Conservation (phyloP, 2,888 invertebrate genomes). For the Nemotelus nigrinus region DNA sequence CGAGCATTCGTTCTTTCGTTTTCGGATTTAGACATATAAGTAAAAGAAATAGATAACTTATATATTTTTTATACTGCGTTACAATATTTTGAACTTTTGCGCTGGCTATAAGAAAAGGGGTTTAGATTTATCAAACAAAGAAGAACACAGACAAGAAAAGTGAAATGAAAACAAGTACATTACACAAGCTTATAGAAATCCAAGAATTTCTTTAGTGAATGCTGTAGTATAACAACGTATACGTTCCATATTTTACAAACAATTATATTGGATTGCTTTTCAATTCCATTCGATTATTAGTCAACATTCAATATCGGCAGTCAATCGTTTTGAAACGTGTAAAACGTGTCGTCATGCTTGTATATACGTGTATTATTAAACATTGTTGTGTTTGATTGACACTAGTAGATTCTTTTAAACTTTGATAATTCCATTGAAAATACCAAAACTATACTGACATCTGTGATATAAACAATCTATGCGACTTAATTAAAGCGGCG, state of each 20-base stretch:
- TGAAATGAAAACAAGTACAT: constrained; percentile 14
- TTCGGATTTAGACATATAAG: constrained; percentile 4
- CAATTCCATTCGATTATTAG: not conserved
- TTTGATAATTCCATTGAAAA: constrained; percentile 39
- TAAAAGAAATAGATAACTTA: constrained; percentile 18
- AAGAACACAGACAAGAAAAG: not conserved
- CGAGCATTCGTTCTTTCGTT: not conserved
- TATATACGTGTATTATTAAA: constrained; percentile 30
- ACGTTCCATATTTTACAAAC: constrained; percentile 34
- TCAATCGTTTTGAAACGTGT: not conserved
- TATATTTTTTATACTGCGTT: constrained; percentile 35
- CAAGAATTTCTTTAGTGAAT: constrained; percentile 1
- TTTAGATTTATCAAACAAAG: constrained; percentile 7
- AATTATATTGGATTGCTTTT: constrained; percentile 33
- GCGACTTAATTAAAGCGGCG: constrained; percentile 14
- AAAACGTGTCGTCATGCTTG: constrained; percentile 23
- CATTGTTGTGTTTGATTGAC: constrained; percentile 5
- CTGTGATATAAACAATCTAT: constrained; percentile 43
- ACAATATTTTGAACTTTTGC: constrained; percentile 34
- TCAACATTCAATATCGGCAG: no score
- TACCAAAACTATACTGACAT: constrained; percentile 41
- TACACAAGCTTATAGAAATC: not conserved
- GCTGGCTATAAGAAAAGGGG: not conserved
- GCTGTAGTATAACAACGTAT: constrained; percentile 25
- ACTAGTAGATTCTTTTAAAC: constrained; percentile 34